Evolutionary conservation across 2,888 invertebrate genomes (phyloP), one percentile per base, ranked within the genome.

Genomic region (Onthophagus sagittarius): DNA sequence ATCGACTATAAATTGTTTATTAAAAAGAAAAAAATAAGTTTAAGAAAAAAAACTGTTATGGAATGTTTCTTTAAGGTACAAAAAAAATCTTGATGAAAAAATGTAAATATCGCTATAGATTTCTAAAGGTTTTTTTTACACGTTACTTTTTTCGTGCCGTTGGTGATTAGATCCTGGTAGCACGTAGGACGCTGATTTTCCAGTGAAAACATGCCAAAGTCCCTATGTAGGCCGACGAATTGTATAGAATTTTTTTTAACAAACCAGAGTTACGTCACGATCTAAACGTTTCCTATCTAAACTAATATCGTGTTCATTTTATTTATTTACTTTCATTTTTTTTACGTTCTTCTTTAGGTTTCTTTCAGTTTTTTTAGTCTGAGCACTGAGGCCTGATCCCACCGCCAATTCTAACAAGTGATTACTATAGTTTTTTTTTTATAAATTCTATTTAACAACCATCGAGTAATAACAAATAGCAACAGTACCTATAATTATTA

Each of bases 381-480:
- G 23, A 23, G 75, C 72, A 71, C 63, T 70, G 70, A 72, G 74
- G 74, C 74, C 72, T 70, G 71, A 73, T 71, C 73, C 32, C 74
- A 67, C 64, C 69, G 75, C 75, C 73, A 73, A 62, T 23, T 70
- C 79, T 80, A 80, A 80, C 79, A 77, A 79, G 77, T 78, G 76
- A 78, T 81, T 81, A 74, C 70, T 70, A 63, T 71, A 53, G 39
- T 53, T 53, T 23, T 23, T 23, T 23, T 23, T 23, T 23, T 53
- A 53, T 73, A 73, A 70, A 81, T 78, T 77, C 81, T 83, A 82
- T 78, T 77, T 83, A 83, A 84, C 83, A 84, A 83, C 82, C 81
- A 83, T 83, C 81, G 82, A 82, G 72, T 75, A 81, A 79, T 81
- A 83, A 83, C 83, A 82, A 83, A 79, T 81, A 83, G 81, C 82